Base-by-base conservation (phyloP, 2,113 vertebrate species). In the Dolichallabes microphthalmus region DNA sequence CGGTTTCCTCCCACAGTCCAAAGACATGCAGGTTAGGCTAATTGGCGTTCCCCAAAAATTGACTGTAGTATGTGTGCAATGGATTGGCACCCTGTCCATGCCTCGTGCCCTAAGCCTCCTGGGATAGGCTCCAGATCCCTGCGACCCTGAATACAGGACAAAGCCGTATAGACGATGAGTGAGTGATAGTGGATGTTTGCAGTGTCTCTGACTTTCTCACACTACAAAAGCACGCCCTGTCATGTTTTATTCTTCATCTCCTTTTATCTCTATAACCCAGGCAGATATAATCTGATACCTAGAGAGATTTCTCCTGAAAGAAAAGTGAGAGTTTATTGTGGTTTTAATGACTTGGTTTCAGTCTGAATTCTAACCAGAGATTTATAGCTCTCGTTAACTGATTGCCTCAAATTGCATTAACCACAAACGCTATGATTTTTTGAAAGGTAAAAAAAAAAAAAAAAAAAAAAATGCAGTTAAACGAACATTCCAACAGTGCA, bases 371-470 rank as follows among this genome's bases (percentile, higher is more conserved):
- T 27, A 10, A 25, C n/a, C 39, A 11, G 61, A 55, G 61, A 66
- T 39, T 68, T 85, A 55, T 52, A 85, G 74, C 63, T 27, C 61
- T n/a, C 22, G 27, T 66, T 57, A 79, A 52, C 13, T 30, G 25
- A 57, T 69, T 35, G 64, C 64, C 57, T 57, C 64, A 69, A 69
- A 71, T 82, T 71, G 52, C 80, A 57, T 69, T 14, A 57, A 20
- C 50, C 30, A 22, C 50, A 82, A 71, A 63, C 25, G 12, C 57
- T 32, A 15, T 14, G 10, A 57, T 25, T 74, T 17, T 20, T 45
- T 6, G 7, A 39, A 39, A 14, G 15, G 14, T 1, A 55, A 11
- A n/a, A n/a, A n/a, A n/a, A n/a, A n/a, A n/a, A n/a, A n/a, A 4
- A 12, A n/a, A 10, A 50, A 73, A 22, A 50, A 20, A 75, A 64